phyloP scores from a whole-genome alignment of 2,113 vertebrate species.

The Cervus canadensis region DNA sequence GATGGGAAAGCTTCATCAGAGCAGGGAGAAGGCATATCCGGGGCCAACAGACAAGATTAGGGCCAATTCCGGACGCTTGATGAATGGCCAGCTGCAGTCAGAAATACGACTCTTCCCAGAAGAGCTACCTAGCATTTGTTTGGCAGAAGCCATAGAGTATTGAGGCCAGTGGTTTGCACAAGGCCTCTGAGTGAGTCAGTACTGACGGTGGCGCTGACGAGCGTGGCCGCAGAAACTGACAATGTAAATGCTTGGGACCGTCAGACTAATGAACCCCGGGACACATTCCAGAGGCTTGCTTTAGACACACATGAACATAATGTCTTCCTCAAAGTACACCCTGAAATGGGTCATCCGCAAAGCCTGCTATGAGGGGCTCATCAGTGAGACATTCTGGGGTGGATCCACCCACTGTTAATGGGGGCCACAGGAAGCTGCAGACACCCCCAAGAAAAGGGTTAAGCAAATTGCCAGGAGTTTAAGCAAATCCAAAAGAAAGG shows the following conservation, averaged over 20 bases:
- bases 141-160: neutral
- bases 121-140: neutral
- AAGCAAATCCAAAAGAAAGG: neutral
- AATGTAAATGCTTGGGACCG: neutral
- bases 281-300: neutral
- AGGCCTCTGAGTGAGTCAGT: conserved; percentile 7
- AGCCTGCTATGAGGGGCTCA: neutral
- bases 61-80: neutral
- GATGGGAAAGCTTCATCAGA: neutral
- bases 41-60: neutral
- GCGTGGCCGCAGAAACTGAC: neutral
- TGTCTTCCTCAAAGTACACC: neutral
- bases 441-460: neutral
- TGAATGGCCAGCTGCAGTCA: neutral
- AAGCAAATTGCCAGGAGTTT: neutral
- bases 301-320: neutral
- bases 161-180: neutral
- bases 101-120: conserved; percentile 30
- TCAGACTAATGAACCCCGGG: neutral
- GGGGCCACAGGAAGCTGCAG: neutral
- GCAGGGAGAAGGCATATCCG: neutral
- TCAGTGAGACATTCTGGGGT: neutral
- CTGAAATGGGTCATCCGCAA: neutral
- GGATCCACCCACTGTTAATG: neutral
- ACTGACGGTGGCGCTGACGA: neutral